A percentile compares a stretch with the other conserved stretches of the same genome.
These are phyloP conservation scores for Galerucella pusilla DNA, from an alignment of 2,888 invertebrate species.

Conservation along the genomic window DNA sequence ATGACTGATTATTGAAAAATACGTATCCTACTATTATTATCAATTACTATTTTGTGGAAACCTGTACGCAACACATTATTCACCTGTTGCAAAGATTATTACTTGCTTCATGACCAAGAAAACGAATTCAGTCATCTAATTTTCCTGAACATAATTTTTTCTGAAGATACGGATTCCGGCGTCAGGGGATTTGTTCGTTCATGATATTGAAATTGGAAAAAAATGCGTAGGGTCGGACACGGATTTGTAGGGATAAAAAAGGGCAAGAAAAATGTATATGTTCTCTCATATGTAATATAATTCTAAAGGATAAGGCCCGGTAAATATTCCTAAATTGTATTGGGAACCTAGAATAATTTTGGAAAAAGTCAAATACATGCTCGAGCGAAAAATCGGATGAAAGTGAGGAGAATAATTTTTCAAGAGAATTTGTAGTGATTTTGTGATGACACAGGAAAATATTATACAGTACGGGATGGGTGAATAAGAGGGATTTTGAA, in stretches of 20 bases:
- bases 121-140: not conserved
- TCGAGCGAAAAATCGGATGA: not conserved
- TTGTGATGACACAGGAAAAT: not conserved
- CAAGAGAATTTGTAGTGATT: not conserved
- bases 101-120: not conserved
- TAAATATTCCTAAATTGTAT: not conserved
- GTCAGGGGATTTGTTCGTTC: slow-evolving; percentile 22
- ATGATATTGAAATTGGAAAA: slow-evolving; percentile 32
- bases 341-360: not conserved
- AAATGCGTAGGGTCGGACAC: slow-evolving; percentile 10
- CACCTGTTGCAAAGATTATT: not conserved
- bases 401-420: not conserved
- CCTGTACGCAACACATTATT: not conserved
- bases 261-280: slow-evolving; percentile 4
- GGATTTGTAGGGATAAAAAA: slow-evolving; percentile 17
- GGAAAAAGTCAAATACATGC: not conserved
- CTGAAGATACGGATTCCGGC: not conserved
- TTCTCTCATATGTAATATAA: slow-evolving; percentile 7
- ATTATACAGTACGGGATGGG: not conserved
- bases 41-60: too few relatives aligned
- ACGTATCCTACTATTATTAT: too few relatives aligned
- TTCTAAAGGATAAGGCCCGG: not conserved
- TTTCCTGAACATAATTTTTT: not conserved
- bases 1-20: too few relatives aligned
- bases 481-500: too few relatives aligned